Conservation (phyloP, 2,113 vertebrate genomes). For the Eolophus roseicapilla region DNA sequence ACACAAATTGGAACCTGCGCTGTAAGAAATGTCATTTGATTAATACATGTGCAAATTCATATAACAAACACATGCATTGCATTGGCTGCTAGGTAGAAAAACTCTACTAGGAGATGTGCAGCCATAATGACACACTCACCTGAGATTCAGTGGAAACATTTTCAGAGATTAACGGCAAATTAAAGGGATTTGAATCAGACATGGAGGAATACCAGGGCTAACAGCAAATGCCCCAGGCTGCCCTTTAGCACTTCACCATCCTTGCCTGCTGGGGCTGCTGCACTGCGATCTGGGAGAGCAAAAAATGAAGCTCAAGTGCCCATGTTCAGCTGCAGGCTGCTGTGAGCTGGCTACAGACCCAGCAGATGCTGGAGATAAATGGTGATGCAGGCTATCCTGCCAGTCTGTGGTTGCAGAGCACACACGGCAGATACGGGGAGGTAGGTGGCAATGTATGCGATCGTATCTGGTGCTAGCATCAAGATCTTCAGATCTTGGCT, state of each 20-base stretch:
- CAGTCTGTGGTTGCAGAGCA: background rate
- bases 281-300: background rate
- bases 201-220: background rate
- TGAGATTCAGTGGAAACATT: background rate
- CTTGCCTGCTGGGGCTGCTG: background rate
- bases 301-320: background rate
- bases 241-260: background rate
- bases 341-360: background rate
- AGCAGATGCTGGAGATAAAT: conserved; percentile 1
- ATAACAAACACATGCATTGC: background rate
- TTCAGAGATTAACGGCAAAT: background rate
- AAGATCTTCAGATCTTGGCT: background rate
- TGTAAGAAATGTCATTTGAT: background rate
- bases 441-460: background rate
- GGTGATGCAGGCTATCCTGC: background rate
- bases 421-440: conserved; percentile 4
- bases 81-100: background rate
- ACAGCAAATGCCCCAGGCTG: background rate
- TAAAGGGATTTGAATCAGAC: background rate
- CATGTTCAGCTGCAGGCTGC: background rate
- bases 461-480: background rate
- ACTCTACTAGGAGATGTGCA: rapidly evolving
- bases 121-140: background rate
- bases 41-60: background rate
- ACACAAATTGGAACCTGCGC: background rate